These are phyloP conservation scores for Lucilia sericata DNA, from an alignment of 1,140 invertebrate genomes.

Conservation along the genomic window DNA sequence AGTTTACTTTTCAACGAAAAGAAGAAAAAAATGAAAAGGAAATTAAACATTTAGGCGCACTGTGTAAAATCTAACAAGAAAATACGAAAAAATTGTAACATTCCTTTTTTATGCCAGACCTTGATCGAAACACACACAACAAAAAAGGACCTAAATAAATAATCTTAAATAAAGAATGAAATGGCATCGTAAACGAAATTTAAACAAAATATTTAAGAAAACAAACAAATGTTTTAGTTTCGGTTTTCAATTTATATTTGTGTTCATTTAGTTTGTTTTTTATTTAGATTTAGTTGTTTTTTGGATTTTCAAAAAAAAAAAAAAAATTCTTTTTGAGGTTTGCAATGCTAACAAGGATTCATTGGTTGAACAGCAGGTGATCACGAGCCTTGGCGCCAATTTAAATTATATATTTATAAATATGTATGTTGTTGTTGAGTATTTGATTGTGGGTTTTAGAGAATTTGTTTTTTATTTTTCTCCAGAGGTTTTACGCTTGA, in stretches of 20 bases:
- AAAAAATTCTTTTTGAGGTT: neutral
- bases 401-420: neutral
- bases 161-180: neutral
- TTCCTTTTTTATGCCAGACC: neutral
- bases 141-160: conserved; percentile 14
- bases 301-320: neutral
- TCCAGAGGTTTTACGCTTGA: neutral
- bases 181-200: neutral
- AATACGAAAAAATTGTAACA: conserved; percentile 28
- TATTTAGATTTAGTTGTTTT: neutral
- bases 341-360: conserved; percentile 63
- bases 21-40: too few relatives aligned
- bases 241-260: neutral
- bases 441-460: neutral
- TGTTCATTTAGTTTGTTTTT: neutral
- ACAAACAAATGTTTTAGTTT: conserved; percentile 19
- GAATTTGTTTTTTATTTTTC: neutral
- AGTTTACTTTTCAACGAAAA: neutral
- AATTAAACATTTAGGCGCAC: conserved; percentile 24
- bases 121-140: neutral
- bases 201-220: conserved; percentile 4
- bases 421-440: neutral
- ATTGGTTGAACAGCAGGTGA: conserved; percentile 60
- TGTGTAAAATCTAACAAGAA: conserved; percentile 37
- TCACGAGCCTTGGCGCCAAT: conserved; percentile 62